Conservation (phyloP, 2,113 vertebrate genomes). For the Mohoua ochrocephala region DNA sequence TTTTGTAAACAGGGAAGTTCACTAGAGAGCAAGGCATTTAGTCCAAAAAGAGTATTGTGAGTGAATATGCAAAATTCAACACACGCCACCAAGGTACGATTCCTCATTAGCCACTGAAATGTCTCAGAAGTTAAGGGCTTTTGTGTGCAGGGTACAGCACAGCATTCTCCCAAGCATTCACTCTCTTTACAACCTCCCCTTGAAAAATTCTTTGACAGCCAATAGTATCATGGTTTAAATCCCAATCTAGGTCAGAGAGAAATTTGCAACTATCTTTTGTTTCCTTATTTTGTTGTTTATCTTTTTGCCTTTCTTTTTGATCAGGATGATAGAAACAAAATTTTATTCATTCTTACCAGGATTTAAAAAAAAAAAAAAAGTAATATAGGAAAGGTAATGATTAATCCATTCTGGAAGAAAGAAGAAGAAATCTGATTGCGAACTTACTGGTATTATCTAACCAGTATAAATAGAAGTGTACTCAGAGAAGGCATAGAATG, state of each 20-base stretch:
- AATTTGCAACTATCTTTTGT: background rate
- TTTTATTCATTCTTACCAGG: background rate
- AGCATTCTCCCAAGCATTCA: background rate
- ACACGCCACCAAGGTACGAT: background rate
- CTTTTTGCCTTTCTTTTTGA: constrained; percentile 36
- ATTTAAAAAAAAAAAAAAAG: background rate
- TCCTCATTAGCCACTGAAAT: background rate
- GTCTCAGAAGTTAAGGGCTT: background rate
- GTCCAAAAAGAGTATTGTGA: background rate
- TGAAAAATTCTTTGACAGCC: background rate
- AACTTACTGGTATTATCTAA: constrained; percentile 36
- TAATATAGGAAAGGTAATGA: constrained; percentile 59
- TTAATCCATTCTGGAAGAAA: constrained; percentile 49
- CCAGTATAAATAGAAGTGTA: constrained; percentile 40
- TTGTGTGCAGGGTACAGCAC: background rate
- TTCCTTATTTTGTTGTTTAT: constrained; percentile 22
- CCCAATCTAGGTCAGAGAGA: constrained; percentile 47
- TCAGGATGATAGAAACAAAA: background rate
- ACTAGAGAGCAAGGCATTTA: constrained; percentile 15
- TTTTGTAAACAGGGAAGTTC: background rate
- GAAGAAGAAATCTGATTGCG: background rate
- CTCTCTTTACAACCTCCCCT: background rate
- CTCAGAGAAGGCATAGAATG: constrained; percentile 13
- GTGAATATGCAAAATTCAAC: background rate
- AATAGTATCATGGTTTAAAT: constrained; percentile 32